Evolutionary conservation across 2,888 invertebrate species (phyloP), one percentile per base, ranked within the genome.

Genomic region (Coremacera marginata): DNA sequence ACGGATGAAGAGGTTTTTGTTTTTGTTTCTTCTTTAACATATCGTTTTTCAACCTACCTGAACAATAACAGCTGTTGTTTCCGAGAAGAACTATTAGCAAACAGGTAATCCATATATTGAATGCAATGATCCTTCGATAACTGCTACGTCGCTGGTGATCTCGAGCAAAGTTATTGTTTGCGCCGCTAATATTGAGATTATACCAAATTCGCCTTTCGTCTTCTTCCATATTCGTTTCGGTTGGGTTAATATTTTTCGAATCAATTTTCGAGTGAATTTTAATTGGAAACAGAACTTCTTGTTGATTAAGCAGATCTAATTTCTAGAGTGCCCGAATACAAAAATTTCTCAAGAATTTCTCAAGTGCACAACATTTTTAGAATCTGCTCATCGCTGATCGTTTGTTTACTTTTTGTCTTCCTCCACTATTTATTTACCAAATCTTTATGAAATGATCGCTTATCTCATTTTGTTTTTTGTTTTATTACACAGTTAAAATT

Each of bases 101-200:
- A 62, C 62, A 72, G 72, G 72, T 72, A 72, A 72, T 72, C 72
- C 72, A 37, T 3, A 31, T 62, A 27, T 72, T 72, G 72, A 25
- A 49, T 72, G 49, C 16, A 25, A 37, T 19, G 14, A 44, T 62
- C 25, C 72, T 60, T 62, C 72, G 9, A 16, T 49, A n/a, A 57
- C 49, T 44, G 9, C 37, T 37, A 8, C 14, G 34, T 8, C 57
- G 19, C 11, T 25, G 16, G 22, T n/a, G 8, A 14, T 11, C 14
- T 27, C 52, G 25, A 25, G 22, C 31, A 11, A 51, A 25, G 9
- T 22, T 31, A n/a, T 63, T 31, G 3, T 31, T 63, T 63, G 1
- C n/a, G 8, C 16, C 16, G 57, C 44, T 57, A 9, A 4, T 25
- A 37, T 11, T 22, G n/a, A 3, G 60, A 5, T 62, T 37, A 11